phyloP scores from a whole-genome alignment of 2,888 invertebrate genomes.

The Kryphioiulus occultus region DNA sequence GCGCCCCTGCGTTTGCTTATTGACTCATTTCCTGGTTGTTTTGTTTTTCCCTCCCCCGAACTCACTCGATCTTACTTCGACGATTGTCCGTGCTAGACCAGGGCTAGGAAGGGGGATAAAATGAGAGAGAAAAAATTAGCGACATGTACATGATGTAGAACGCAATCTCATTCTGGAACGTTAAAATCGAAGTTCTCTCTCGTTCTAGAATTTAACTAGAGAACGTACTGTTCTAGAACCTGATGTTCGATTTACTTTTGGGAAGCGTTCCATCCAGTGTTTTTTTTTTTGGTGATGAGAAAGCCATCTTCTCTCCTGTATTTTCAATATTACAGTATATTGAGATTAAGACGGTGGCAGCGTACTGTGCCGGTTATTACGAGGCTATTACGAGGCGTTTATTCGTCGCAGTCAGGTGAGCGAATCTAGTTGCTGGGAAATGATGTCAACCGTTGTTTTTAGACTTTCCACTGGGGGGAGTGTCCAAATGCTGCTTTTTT shows the following conservation, averaged over 20 bases:
- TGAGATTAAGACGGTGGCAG: no score
- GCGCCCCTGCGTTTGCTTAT: background rate
- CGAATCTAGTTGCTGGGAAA: background rate
- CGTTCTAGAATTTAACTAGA: no score
- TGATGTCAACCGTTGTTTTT: constrained; percentile 1
- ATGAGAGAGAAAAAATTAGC: background rate
- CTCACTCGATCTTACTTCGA: background rate
- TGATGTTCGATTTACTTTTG: no score
- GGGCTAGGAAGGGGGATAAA: background rate
- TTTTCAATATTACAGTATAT: no score
- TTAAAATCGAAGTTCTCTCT: no score
- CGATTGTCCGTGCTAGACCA: background rate
- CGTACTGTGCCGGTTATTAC: background rate
- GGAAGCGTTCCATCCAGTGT: no score
- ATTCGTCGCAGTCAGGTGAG: background rate
- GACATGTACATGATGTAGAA: no score
- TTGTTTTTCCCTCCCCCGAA: background rate
- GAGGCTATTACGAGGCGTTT: background rate
- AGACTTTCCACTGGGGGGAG: background rate
- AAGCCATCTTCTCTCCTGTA: no score
- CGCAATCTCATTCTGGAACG: no score
- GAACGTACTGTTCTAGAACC: no score
- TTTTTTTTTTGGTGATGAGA: no score
- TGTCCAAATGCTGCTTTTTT: background rate
- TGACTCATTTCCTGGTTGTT: constrained; percentile 23